These are phyloP conservation scores for Sebastes jordani DNA, from an alignment of 2,797 vertebrate genomes.

Conservation along the genomic window DNA sequence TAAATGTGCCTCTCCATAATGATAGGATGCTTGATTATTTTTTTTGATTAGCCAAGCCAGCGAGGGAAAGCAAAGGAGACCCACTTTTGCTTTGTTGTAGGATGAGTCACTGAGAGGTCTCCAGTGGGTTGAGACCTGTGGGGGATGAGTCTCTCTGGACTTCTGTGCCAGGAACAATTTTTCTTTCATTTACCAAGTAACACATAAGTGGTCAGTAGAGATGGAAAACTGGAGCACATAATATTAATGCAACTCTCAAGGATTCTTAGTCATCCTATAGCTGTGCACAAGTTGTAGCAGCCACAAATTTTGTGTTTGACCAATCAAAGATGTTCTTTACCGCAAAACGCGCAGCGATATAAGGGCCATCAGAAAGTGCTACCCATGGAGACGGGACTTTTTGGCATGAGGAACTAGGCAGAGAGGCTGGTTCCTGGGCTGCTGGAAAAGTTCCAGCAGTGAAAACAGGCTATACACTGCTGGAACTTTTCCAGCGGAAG, in stretches of 20 bases:
- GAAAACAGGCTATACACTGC: neutral
- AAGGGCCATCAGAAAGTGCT: too few relatives aligned
- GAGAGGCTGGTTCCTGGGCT: accelerated
- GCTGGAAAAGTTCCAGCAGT: too few relatives aligned
- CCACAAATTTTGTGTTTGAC: too few relatives aligned
- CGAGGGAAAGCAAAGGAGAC: neutral
- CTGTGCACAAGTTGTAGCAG: too few relatives aligned
- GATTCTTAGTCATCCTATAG: neutral
- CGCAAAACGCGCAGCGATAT: too few relatives aligned
- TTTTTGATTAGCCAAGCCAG: conserved; percentile 4
- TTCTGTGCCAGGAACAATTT: too few relatives aligned
- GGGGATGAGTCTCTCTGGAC: neutral
- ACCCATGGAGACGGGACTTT: too few relatives aligned
- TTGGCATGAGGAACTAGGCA: too few relatives aligned
- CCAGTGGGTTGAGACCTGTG: conserved; percentile 3
- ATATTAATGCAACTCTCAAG: neutral
- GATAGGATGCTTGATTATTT: neutral
- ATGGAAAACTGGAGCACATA: neutral
- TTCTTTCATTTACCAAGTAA: neutral
- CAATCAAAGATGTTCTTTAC: too few relatives aligned
- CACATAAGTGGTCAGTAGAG: neutral
- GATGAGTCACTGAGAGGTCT: conserved; percentile 36
- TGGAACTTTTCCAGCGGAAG: neutral
- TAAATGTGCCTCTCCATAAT: conserved; percentile 11
- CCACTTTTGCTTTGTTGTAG: conserved; percentile 14